Evolutionary conservation across 2,797 vertebrate genomes (phyloP), one percentile per base, ranked within the genome.

Genomic region (Arnoldichthys spilopterus): DNA sequence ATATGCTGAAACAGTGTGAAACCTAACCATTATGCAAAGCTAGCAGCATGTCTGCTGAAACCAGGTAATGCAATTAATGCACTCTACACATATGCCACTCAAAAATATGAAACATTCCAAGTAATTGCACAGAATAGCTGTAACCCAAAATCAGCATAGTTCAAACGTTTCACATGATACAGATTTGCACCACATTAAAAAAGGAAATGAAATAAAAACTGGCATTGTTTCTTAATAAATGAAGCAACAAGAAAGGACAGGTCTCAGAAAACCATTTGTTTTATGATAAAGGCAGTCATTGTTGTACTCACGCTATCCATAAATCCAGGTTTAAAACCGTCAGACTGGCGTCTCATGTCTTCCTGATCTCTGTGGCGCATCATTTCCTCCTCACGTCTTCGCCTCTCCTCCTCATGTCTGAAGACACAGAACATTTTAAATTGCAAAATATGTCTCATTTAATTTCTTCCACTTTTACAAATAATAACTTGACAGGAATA

Each of bases 281-380:
- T 63, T 8, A 80, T 34, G 64, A 51, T 24, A 76, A 40, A 72
- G 40, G 49, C n/a, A n/a, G n/a, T n/a, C n/a, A n/a, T n/a, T n/a
- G n/a, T n/a, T n/a, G 84, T 91, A 96, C 97, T 98, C 94, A 98
- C 98, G 53, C 92, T 95, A 72, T 98, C 98, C 89, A 95, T 90
- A 90, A 95, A 98, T 89, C 94, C 97, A 51, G 94, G 91, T 85
- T 98, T 98, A 91, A 96, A 98, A 80, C 94, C 95, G 0, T 97
- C 96, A 26, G 96, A 90, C 77, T 96, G 96, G 9, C 96, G 94
- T 43, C 96, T 92, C 77, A 95, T 56, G 0, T 61, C 59, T 32
- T 32, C 28, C 16, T 61, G 47, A 6, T 43, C 40, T 43, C 40
- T 43, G 40, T 43, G 54, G 11, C 54, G 54, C 54, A 22, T 56